Conservation (phyloP, 2,113 vertebrate genomes). For the Bubalus kerabau region DNA sequence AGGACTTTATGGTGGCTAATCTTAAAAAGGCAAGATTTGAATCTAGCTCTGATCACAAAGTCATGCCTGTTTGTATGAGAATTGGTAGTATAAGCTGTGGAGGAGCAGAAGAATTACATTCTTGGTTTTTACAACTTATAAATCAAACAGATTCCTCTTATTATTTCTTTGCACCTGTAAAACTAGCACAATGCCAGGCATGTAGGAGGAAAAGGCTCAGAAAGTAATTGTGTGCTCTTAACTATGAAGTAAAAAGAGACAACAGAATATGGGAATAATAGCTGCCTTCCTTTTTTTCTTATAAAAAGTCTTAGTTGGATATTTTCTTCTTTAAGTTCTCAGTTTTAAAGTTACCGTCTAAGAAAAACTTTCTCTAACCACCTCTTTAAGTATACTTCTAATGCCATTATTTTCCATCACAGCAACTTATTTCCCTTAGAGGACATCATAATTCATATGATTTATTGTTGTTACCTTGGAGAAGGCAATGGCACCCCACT, state of each 20-base stretch:
- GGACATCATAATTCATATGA: not conserved
- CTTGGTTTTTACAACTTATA: not conserved
- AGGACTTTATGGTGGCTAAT: not conserved
- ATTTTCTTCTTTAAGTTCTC: not conserved
- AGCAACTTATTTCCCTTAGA: not conserved
- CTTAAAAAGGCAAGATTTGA: not conserved
- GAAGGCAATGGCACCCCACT: no score
- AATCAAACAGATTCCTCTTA: not conserved
- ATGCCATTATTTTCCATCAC: not conserved
- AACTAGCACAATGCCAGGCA: not conserved
- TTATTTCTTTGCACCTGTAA: not conserved
- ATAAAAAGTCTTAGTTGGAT: not conserved
- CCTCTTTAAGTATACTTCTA: not conserved
- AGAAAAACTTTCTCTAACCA: constrained; percentile 1
- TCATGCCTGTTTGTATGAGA: not conserved
- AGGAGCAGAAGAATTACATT: not conserved
- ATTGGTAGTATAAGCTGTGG: not conserved
- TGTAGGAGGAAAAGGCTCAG: not conserved
- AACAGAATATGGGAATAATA: not conserved
- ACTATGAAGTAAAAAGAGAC: not conserved
- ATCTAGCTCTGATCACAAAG: not conserved
- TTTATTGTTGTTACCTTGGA: not conserved
- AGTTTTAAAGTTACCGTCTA: not conserved
- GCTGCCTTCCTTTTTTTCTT: not conserved
- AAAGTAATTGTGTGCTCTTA: not conserved